These are phyloP conservation scores for Oxyruncus cristatus DNA, from an alignment of 2,113 vertebrate species.

Conservation along the genomic window DNA sequence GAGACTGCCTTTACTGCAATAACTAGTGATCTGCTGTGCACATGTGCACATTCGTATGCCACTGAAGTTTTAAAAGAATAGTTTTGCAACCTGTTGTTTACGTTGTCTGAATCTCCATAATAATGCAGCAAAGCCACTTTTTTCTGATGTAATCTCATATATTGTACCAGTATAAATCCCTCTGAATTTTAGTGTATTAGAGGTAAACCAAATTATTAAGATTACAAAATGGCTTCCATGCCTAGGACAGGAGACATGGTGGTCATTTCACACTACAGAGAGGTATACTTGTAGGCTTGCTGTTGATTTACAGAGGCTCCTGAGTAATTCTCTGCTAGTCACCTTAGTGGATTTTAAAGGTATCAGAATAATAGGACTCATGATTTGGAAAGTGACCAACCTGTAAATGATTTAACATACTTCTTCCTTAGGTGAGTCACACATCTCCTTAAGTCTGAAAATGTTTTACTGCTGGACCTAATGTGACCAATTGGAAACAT, in stretches of 20 bases:
- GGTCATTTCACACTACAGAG: neutral
- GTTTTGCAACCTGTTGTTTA: neutral
- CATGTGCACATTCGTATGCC: neutral
- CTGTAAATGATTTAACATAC: neutral
- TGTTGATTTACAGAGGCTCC: neutral
- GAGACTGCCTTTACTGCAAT: neutral
- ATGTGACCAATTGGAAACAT: neutral
- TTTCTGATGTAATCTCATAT: neutral
- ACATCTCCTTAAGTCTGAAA: neutral
- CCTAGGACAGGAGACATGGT: neutral
- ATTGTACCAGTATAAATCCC: neutral
- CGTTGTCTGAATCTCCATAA: neutral
- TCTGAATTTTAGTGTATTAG: neutral
- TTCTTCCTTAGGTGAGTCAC: neutral
- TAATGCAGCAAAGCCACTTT: neutral
- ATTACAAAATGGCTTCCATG: neutral
- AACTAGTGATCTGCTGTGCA: conserved; percentile 44
- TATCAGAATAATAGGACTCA: neutral
- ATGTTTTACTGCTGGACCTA: neutral
- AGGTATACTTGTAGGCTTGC: neutral
- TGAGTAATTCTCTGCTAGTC: neutral
- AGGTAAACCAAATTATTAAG: neutral
- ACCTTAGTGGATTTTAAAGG: neutral
- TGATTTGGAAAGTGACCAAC: neutral
- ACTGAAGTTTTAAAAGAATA: neutral